Evolutionary conservation across 2,797 vertebrate genomes (phyloP).

Genomic region (Coluber constrictor): DNA sequence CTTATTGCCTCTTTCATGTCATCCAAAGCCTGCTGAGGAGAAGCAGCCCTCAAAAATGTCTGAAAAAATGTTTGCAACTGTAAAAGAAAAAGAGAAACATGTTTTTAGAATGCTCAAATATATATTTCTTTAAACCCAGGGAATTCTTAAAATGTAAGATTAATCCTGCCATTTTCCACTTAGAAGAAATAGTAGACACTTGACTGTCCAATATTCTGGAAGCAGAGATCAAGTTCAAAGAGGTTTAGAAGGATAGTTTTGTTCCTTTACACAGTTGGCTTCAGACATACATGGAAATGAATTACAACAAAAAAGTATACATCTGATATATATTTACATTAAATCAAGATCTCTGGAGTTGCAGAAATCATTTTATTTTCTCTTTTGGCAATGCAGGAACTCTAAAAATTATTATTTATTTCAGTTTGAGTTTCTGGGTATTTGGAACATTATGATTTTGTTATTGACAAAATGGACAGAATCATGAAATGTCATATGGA

Average conservation of each 20-base stretch:
- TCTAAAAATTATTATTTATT: not conserved
- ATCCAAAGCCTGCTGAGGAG: constrained; percentile 75
- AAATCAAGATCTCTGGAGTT: not conserved
- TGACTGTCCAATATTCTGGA: not conserved
- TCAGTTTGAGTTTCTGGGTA: not conserved
- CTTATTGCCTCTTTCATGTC: constrained; percentile 80
- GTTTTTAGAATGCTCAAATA: not conserved
- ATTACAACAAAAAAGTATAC: not conserved
- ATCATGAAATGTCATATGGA: not conserved
- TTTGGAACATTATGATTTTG: not conserved
- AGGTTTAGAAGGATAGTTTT: not conserved
- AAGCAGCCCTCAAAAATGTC: constrained; percentile 71
- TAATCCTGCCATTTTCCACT: not conserved
- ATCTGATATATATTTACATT: not conserved
- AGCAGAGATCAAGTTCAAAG: not conserved
- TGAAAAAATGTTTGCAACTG: constrained; percentile 84
- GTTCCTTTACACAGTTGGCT: not conserved
- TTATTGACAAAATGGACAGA: not conserved
- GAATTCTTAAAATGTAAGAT: constrained; percentile 22
- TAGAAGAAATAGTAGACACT: not conserved
- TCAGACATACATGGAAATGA: not conserved
- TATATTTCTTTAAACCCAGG: constrained; percentile 10
- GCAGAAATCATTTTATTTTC: not conserved
- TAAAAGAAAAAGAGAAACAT: constrained; percentile 36
- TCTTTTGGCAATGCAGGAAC: not conserved